A percentile compares a stretch with the other conserved stretches of the same genome.
Evolutionary conservation across 2,113 vertebrate species (phyloP).

Genomic region (Zootoca vivipara): DNA sequence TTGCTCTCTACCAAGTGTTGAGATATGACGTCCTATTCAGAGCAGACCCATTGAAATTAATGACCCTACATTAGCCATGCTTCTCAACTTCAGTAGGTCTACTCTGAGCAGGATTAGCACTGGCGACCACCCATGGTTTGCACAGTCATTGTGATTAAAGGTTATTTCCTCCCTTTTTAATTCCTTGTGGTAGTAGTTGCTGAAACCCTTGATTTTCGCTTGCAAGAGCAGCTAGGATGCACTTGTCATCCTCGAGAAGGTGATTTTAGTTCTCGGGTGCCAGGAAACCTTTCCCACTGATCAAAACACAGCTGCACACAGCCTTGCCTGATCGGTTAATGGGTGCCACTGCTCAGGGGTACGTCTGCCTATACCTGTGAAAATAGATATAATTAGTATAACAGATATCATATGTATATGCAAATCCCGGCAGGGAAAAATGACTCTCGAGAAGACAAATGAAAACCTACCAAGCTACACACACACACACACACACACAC

Average conservation of each 20-base stretch:
- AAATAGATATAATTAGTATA: constrained; percentile 83
- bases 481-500: no score
- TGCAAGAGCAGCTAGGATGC: constrained; percentile 57
- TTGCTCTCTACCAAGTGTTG: no score
- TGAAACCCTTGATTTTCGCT: constrained; percentile 79
- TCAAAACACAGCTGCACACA: constrained; percentile 84
- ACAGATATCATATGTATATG: constrained; percentile 75
- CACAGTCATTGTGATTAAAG: constrained; percentile 58
- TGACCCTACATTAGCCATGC: no score
- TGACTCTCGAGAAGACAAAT: constrained; percentile 56
- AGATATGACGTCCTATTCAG: no score
- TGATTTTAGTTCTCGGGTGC: constrained; percentile 76
- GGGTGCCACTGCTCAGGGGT: constrained; percentile 67
- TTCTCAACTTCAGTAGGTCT: no score
- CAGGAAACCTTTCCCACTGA: constrained; percentile 74
- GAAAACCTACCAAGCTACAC: no score
- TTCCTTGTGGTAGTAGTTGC: constrained; percentile 64
- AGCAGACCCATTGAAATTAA: no score
- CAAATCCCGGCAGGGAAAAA: constrained; percentile 71
- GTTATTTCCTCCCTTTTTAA: constrained; percentile 68
- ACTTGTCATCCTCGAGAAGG: constrained; percentile 76
- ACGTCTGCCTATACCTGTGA: constrained; percentile 78
- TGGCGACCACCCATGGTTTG: background rate
- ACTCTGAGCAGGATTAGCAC: no score
- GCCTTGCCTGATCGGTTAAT: constrained; percentile 71